These are phyloP conservation scores for Eupithecia tripunctaria DNA, from an alignment of 2,888 invertebrate species.

Conservation along the genomic window DNA sequence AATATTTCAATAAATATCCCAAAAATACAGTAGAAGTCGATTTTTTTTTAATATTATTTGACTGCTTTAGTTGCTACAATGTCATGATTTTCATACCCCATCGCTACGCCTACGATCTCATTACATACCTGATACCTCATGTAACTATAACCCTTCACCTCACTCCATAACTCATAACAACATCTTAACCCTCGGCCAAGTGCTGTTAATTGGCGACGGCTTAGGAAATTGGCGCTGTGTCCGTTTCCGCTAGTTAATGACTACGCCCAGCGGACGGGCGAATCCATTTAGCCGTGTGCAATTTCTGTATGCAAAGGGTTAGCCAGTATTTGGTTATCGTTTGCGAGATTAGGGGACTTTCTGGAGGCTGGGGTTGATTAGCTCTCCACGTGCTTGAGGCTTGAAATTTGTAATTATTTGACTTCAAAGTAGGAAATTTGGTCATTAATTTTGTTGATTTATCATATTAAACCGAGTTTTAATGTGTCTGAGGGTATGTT, in stretches of 20 bases:
- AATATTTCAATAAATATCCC: too few species aligned
- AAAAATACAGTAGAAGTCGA: too few species aligned
- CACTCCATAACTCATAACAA: slow-evolving; percentile 42
- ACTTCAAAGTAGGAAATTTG: slow-evolving; percentile 4
- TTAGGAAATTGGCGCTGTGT: slow-evolving; percentile 82
- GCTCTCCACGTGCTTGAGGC: slow-evolving; percentile 6
- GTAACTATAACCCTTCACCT: slow-evolving; percentile 3
- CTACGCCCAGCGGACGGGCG: slow-evolving; percentile 81
- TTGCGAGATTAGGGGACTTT: slow-evolving; percentile 30
- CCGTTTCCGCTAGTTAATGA: slow-evolving; percentile 83
- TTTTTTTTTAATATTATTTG: too few species aligned
- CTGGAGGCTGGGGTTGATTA: slow-evolving; percentile 16
- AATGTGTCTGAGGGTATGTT: neutral
- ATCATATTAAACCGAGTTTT: neutral
- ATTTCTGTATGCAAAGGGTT: slow-evolving; percentile 78
- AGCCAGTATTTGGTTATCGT: slow-evolving; percentile 62
- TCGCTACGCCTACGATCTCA: neutral
- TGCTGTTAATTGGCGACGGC: slow-evolving; percentile 73
- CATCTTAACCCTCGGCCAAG: slow-evolving; percentile 30
- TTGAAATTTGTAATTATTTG: neutral
- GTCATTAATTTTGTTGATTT: neutral
- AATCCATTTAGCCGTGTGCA: slow-evolving; percentile 81
- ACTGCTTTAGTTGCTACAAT: neutral
- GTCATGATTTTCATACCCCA: neutral
- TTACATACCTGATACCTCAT: slow-evolving; percentile 5